phyloP scores from a whole-genome alignment of 2,797 vertebrate genomes.

The Alfaro cultratus region DNA sequence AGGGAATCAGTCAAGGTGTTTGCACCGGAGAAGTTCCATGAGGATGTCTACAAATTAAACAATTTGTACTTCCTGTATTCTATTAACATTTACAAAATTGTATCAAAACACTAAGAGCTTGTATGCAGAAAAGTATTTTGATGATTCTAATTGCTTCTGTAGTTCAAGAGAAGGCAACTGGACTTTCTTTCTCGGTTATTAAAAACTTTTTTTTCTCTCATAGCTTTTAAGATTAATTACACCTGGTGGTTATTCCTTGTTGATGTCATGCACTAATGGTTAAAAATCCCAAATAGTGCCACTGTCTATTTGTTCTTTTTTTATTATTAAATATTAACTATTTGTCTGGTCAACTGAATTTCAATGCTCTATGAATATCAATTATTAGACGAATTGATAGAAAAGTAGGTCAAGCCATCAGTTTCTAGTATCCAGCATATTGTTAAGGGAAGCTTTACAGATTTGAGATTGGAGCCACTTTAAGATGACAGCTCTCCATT shows the following conservation, averaged over 20 bases:
- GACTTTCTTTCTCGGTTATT: not conserved
- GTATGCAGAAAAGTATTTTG: constrained; percentile 24
- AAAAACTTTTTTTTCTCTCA: not conserved
- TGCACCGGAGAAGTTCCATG: constrained; percentile 47
- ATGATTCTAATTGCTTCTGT: constrained; percentile 4
- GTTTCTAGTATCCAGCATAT: not conserved
- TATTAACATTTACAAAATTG: constrained; percentile 64
- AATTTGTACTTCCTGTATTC: constrained; percentile 63
- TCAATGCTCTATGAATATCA: not conserved
- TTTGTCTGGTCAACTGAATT: not conserved
- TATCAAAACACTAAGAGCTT: constrained; percentile 45
- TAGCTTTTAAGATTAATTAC: constrained; percentile 1
- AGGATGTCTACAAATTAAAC: constrained; percentile 48
- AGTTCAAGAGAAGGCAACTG: not conserved
- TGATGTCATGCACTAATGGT: not conserved
- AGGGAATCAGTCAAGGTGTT: constrained; percentile 62
- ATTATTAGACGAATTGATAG: not conserved
- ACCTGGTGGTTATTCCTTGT: not conserved
- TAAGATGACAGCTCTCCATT: too few relatives aligned
- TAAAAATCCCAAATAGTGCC: not conserved
- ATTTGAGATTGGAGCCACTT: too few relatives aligned
- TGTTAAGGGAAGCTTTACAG: not conserved
- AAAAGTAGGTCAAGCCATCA: not conserved
- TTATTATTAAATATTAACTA: not conserved
- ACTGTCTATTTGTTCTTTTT: not conserved